Evolutionary conservation across 2,113 vertebrate species (phyloP).

Genomic region (Mirounga angustirostris): DNA sequence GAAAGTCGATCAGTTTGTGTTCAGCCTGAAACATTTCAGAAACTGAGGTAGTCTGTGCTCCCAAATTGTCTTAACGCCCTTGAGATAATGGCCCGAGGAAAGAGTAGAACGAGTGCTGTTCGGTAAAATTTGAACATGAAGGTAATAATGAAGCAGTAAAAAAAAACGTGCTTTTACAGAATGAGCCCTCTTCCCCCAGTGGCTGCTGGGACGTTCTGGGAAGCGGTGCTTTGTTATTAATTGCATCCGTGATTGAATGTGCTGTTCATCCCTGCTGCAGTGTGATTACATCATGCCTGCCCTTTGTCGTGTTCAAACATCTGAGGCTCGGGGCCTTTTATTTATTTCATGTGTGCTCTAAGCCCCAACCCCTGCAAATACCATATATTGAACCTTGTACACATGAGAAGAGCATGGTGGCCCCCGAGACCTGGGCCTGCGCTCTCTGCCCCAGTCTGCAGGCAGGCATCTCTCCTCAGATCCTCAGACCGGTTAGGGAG

Average conservation of each 20-base stretch:
- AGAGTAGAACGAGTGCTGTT: not conserved
- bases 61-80: not conserved
- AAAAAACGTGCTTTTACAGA: not conserved
- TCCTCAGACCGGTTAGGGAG: not conserved
- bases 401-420: rapidly evolving
- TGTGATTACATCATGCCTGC: not conserved
- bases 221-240: not conserved
- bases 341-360: not conserved
- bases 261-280: not conserved
- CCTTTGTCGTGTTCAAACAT: not conserved
- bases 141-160: too few species aligned
- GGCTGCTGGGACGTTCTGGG: not conserved
- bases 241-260: not conserved
- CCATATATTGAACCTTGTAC: too few species aligned
- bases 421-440: not conserved
- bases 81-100: not conserved
- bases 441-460: rapidly evolving
- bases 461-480: not conserved
- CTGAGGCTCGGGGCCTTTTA: not conserved
- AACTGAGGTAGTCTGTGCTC: not conserved
- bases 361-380: not conserved
- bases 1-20: not conserved
- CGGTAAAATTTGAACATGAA: not conserved
- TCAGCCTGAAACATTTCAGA: not conserved
- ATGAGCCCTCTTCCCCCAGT: not conserved